phyloP scores from a whole-genome alignment of 2,888 invertebrate species.

The Apamea sordens region DNA sequence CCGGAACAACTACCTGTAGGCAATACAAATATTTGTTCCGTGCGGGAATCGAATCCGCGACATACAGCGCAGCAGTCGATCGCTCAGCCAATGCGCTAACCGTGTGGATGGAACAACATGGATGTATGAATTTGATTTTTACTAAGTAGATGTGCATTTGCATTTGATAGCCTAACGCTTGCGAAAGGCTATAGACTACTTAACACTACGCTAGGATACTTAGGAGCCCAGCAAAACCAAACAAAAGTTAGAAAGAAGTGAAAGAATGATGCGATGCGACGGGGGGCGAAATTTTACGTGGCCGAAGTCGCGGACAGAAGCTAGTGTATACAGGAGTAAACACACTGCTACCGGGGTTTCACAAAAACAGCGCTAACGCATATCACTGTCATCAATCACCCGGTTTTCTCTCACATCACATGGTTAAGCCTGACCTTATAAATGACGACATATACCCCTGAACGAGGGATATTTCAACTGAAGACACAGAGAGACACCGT shows the following conservation, averaged over 20 bases:
- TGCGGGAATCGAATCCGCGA: too few species aligned
- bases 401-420: conserved; percentile 33
- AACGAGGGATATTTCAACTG: conserved; percentile 32
- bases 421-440: conserved; percentile 43
- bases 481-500: conserved; percentile 30
- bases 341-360: background rate
- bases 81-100: too few species aligned
- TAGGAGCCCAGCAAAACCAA: background rate
- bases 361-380: conserved; percentile 39
- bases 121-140: too few species aligned
- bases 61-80: too few species aligned
- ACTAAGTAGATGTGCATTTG: too few species aligned
- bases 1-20: too few species aligned
- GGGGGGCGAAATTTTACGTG: background rate
- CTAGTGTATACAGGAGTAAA: background rate
- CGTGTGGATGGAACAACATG: too few species aligned
- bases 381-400: conserved; percentile 50
- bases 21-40: too few species aligned
- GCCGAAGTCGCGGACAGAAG: background rate
- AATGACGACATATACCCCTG: conserved; percentile 27
- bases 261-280: background rate
- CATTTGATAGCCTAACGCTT: too few species aligned
- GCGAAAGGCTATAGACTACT: too few species aligned
- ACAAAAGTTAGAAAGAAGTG: background rate
- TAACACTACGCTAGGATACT: too few species aligned